These are phyloP conservation scores for Myrmecobius fasciatus DNA, from an alignment of 2,113 vertebrate genomes.

Conservation along the genomic window DNA sequence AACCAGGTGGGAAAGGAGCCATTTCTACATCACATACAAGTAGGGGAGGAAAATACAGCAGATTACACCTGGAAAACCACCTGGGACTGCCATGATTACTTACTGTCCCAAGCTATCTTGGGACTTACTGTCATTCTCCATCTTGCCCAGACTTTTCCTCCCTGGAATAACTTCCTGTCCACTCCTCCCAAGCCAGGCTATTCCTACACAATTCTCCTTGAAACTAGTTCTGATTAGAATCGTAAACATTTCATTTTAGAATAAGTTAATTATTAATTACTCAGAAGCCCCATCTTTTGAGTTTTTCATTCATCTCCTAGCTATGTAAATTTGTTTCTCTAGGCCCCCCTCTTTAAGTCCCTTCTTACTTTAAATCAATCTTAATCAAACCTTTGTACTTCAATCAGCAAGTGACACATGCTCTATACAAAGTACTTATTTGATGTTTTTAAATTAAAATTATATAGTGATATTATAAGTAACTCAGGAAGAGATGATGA, in stretches of 20 bases:
- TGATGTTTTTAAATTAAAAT: neutral
- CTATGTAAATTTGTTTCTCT: neutral
- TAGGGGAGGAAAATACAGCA: neutral
- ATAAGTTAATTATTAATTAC: neutral
- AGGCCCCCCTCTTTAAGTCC: neutral
- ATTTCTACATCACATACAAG: neutral
- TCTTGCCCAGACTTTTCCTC: neutral
- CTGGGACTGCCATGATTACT: neutral
- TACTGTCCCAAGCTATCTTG: neutral
- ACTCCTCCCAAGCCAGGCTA: neutral
- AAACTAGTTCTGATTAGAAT: neutral
- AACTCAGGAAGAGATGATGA: neutral
- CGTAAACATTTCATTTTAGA: neutral
- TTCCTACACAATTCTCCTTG: neutral
- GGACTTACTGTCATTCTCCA: neutral
- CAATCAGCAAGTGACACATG: neutral
- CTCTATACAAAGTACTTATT: neutral
- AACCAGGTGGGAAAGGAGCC: neutral
- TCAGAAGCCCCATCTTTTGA: too few relatives aligned
- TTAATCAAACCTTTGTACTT: neutral
- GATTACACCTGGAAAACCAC: neutral
- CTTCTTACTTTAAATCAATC: neutral
- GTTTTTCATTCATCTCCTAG: too few relatives aligned
- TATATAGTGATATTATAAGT: neutral
- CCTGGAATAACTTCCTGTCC: neutral